Base-by-base conservation (phyloP, 1,140 invertebrate species). In the Lepidurus arcticus region DNA sequence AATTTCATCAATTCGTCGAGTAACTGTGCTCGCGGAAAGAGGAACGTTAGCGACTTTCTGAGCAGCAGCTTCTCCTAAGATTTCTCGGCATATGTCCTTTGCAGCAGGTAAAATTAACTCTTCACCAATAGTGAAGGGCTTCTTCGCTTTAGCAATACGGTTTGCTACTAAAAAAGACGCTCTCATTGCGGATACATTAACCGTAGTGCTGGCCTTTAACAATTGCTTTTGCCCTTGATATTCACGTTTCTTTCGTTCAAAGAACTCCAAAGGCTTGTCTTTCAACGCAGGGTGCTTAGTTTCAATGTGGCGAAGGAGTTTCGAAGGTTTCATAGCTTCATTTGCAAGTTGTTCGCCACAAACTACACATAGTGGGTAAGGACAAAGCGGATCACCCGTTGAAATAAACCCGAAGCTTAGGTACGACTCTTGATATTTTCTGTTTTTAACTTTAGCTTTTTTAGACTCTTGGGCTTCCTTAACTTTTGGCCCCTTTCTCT, bases 21-120 rank as follows among this genome's bases (percentile, higher is more conserved):
- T 42, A 73, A 81, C 79, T 74, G 81, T 82, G 77, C 78, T 77
- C 76, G 80, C 80, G 73, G 81, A 82, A 24, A 78, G 44, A 78
- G 53, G 65, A 73, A 76, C 44, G 21, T 74, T 34, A 26, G 26
- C 44, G 42, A 75, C 5, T 10, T 78, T 73, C 1, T 73, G 34
- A 42, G 73, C 77, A 73, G 53, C 77, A 24, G 7, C 6, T 7
- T 73, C 45, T 74, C 53, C 53, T 73, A 78, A 42, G 7, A 78
- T 73, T 78, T 78, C 77, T 1, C 53, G 26, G 21, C 45, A 24
- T 5, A 78, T 75, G 44, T 78, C 77, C 44, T 42, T 73, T 1
- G 65, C 44, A 42, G 45, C 73, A 42, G 77, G 77, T 42, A 74
- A 79, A 65, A 82, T 76, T 76, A 82, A 81, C 75, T 82, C 80